Evolutionary conservation across 1,140 invertebrate genomes (phyloP).

Genomic region (Drosophila prosaltans): DNA sequence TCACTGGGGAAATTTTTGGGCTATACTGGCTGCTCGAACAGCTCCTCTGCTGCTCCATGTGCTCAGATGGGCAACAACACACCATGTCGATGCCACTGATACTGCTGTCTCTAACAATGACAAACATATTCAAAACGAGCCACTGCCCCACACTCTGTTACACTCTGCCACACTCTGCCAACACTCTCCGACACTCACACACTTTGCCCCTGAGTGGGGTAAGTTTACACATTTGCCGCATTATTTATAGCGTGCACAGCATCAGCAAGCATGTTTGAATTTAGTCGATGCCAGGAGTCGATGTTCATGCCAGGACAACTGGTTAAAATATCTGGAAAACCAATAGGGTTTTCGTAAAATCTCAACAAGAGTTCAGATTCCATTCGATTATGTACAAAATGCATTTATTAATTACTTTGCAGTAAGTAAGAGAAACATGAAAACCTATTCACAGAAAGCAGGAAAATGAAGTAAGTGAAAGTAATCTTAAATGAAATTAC

Average conservation of each 20-base stretch:
- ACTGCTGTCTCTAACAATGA: conserved; percentile 65
- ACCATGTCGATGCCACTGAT: conserved; percentile 43
- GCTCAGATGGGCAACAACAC: conserved; percentile 14
- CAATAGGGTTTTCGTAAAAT: too few relatives aligned
- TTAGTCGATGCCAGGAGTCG: background rate
- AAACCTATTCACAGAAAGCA: background rate
- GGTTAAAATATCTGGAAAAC: conserved; percentile 4
- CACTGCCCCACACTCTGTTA: conserved; percentile 25
- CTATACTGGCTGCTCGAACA: conserved; percentile 21
- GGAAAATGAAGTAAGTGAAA: background rate
- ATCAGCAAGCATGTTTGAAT: conserved; percentile 28
- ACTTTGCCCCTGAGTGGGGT: conserved; percentile 38
- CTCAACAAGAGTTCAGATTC: background rate
- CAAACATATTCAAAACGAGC: conserved; percentile 69
- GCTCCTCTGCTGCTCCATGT: conserved; percentile 18
- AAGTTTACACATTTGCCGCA: conserved; percentile 75
- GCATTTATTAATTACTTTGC: background rate
- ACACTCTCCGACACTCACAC: conserved; percentile 15
- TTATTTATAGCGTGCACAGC: conserved; percentile 67
- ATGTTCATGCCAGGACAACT: conserved; percentile 41
- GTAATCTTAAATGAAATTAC: background rate
- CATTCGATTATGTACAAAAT: background rate
- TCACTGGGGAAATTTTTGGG: conserved; percentile 74
- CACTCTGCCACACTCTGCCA: background rate
- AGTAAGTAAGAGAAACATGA: background rate